Base-by-base conservation (phyloP, 2,888 invertebrate species). In the Drosophila mimica region DNA sequence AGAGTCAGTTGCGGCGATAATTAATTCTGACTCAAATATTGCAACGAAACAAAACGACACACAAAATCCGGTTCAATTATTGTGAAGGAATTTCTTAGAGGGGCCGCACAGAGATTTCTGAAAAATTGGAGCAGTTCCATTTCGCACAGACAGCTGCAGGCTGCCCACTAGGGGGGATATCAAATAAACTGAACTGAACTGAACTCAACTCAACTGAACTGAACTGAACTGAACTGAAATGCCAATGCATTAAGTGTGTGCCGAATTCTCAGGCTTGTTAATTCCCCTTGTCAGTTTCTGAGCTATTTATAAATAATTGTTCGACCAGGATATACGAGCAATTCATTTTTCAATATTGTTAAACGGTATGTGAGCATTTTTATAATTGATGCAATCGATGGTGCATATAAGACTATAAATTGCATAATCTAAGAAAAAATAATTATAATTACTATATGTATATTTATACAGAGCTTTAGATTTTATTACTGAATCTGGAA, bases 81-180 rank as follows among this genome's bases (percentile, higher is more conserved):
- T 69, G 68, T 57, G 58, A 62, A 82, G 80, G 84, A 80, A 84
- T 84, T 87, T 84, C 62, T 72, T 65, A 46, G 46, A 61, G 60
- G 54, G 70, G 63, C 49, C 57, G 49, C 48, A 61, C 78, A 69
- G 52, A 76, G 83, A 88, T 81, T 81, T 76, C 56, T 62, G 54
- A 31, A 40, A 84, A 85, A 87, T 87, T 88, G 85, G 88, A 82
- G 76, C 85, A 85, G 83, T 81, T 80, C 82, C 82, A 84, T 84
- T 84, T 86, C 75, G 72, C 72, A 71, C 38, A 76, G 58, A 68
- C 81, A 86, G 84, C 84, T 78, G 86, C 73, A 65, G 58, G 56
- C 76, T 58, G 57, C 66, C 69, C 69, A 70, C 71, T 51, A 48
- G 51, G 64, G 62, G 60, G 62, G 53, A 11, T 43, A 43, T 20